Evolutionary conservation across 2,888 invertebrate species (phyloP).

Genomic region (Lepeophtheirus nordmannii): DNA sequence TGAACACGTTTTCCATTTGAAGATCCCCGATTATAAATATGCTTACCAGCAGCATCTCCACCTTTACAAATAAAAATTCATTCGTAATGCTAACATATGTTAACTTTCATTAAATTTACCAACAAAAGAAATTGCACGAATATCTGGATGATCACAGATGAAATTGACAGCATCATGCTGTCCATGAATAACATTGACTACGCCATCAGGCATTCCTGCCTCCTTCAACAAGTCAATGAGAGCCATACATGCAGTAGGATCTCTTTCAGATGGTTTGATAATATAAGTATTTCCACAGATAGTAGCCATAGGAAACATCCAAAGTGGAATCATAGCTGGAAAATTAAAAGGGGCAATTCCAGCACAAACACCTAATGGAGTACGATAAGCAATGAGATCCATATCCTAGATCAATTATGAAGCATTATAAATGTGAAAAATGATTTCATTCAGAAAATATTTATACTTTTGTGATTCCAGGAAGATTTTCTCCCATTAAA

Average conservation of each 20-base stretch:
- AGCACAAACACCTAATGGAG: slow-evolving; percentile 81
- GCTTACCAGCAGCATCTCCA: slow-evolving; percentile 45
- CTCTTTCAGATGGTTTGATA: slow-evolving; percentile 89
- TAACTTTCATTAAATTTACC: slow-evolving; percentile 12
- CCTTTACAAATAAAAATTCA: neutral
- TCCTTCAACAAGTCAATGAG: slow-evolving; percentile 79
- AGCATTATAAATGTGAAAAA: neutral
- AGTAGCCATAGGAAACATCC: slow-evolving; percentile 46
- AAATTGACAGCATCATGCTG: slow-evolving; percentile 88
- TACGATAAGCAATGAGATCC: slow-evolving; percentile 82
- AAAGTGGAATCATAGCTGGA: slow-evolving; percentile 97
- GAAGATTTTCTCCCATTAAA: slow-evolving; percentile 80
- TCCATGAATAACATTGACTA: slow-evolving; percentile 91
- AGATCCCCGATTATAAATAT: slow-evolving; percentile 83
- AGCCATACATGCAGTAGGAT: slow-evolving; percentile 90
- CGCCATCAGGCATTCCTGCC: slow-evolving; percentile 88
- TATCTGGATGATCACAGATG: slow-evolving; percentile 88
- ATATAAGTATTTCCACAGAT: slow-evolving; percentile 87
- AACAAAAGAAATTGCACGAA: slow-evolving; percentile 37
- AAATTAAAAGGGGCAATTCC: slow-evolving; percentile 98
- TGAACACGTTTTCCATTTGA: slow-evolving; percentile 88
- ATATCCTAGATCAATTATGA: slow-evolving; percentile 49
- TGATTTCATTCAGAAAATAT: neutral
- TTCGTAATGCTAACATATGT: neutral
- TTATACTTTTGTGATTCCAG: slow-evolving; percentile 55